A percentile compares a stretch with the other conserved stretches of the same genome.
These are phyloP conservation scores for Labrus mixtus DNA, from an alignment of 2,113 vertebrate species.

Conservation along the genomic window DNA sequence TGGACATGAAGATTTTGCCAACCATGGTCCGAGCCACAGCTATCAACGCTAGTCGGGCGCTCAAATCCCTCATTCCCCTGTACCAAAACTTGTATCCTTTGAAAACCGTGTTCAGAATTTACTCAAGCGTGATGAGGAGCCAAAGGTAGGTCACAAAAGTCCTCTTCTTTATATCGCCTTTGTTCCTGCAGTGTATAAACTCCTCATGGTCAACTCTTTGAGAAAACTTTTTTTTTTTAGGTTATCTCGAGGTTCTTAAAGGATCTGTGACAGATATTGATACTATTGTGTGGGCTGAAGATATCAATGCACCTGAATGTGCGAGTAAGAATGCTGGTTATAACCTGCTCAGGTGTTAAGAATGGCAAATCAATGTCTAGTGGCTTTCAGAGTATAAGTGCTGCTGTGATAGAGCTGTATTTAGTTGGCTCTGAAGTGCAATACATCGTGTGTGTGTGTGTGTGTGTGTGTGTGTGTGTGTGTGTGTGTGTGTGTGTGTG, in stretches of 20 bases:
- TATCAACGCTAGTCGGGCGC: conserved; percentile 96
- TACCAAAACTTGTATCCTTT: conserved; percentile 99
- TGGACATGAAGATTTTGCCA: conserved; percentile 96
- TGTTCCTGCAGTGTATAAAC: background rate
- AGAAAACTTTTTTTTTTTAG: background rate
- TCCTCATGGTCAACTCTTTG: background rate
- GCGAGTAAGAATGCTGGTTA: conserved; percentile 26
- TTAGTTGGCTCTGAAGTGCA: conserved; percentile 57
- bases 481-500: background rate
- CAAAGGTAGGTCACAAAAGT: conserved; percentile 28
- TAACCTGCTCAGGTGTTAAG: conserved; percentile 53
- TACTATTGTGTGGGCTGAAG: background rate
- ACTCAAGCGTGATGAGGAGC: background rate
- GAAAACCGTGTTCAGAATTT: background rate
- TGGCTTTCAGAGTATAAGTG: conserved; percentile 56
- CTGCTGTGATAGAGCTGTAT: conserved; percentile 53
- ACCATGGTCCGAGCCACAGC: conserved; percentile 97
- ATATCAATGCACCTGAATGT: conserved; percentile 12
- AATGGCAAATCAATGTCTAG: conserved; percentile 68
- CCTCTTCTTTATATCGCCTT: background rate
- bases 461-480: background rate
- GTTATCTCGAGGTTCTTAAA: background rate
- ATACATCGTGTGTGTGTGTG: conserved; percentile 43
- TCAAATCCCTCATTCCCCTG: conserved; percentile 96
- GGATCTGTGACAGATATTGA: background rate